These are phyloP conservation scores for Chymomyza amoena DNA, from an alignment of 2,888 invertebrate genomes.

Conservation along the genomic window DNA sequence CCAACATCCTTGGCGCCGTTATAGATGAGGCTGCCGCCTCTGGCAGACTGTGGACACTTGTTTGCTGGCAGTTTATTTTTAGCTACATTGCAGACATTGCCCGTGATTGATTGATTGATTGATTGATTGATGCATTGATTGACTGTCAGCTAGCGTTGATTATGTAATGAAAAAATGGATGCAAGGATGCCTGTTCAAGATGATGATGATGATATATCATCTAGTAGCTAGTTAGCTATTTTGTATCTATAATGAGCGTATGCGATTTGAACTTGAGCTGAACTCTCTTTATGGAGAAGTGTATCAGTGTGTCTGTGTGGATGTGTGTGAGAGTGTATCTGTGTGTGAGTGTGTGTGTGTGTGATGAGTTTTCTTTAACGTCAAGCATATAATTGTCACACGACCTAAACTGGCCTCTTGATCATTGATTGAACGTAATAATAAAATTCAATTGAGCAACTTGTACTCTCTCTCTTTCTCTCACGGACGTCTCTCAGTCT, in stretches of 20 bases:
- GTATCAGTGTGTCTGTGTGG: not conserved
- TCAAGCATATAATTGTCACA: constrained; percentile 78
- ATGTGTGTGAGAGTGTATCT: not conserved
- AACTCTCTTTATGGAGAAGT: not conserved
- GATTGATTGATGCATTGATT: constrained; percentile 68
- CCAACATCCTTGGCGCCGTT: constrained; percentile 69
- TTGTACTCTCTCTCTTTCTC: constrained; percentile 13
- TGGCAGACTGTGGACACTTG: constrained; percentile 14
- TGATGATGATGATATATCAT: not conserved
- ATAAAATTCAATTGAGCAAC: constrained; percentile 71
- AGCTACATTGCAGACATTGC: not conserved
- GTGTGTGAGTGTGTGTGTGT: constrained; percentile 35
- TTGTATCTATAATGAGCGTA: constrained; percentile 56
- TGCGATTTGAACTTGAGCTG: constrained; percentile 61
- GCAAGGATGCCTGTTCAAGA: not conserved
- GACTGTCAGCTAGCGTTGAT: constrained; percentile 54
- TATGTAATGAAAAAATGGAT: constrained; percentile 63
- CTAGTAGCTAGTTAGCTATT: constrained; percentile 32
- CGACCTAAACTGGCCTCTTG: constrained; percentile 79
- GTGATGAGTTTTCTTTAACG: constrained; percentile 58
- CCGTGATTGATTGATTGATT: constrained; percentile 59
- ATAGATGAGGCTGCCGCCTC: constrained; percentile 50
- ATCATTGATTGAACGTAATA: constrained; percentile 79
- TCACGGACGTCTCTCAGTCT: not conserved
- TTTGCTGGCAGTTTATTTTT: constrained; percentile 6